Evolutionary conservation across 2,113 vertebrate species (phyloP).

Genomic region (Aphyosemion australe): DNA sequence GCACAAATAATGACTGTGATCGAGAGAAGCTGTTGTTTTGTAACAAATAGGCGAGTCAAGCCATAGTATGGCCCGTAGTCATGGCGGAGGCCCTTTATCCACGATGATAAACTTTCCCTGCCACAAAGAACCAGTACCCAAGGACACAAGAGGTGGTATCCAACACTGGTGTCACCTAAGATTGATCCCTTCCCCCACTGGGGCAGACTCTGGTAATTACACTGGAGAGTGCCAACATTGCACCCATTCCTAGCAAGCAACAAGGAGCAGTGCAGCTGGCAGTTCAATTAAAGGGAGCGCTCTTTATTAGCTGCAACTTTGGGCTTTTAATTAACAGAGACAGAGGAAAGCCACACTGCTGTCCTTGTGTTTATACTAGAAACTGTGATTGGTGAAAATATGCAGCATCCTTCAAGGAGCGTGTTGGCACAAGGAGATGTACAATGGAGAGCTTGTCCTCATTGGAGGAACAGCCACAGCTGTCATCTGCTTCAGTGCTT

Average conservation of each 20-base stretch:
- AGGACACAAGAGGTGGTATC: constrained; percentile 45
- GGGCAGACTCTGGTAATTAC: constrained; percentile 62
- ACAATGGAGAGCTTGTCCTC: background rate
- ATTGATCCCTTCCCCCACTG: constrained; percentile 55
- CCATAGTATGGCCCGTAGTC: constrained; percentile 30
- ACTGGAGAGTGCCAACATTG: constrained; percentile 39
- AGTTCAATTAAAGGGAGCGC: constrained; percentile 55
- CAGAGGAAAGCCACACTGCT: constrained; percentile 8
- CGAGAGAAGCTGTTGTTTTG: constrained; percentile 42
- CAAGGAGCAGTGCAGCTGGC: constrained; percentile 49
- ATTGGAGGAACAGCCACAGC: background rate
- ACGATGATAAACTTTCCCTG: constrained; percentile 56
- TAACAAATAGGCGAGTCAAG: constrained; percentile 39
- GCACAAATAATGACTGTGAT: constrained; percentile 42
- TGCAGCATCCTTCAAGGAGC: background rate
- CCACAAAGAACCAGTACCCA: constrained; percentile 42
- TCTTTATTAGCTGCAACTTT: constrained; percentile 49
- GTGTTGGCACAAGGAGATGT: background rate
- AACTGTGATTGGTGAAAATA: constrained; percentile 5
- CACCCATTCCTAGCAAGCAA: constrained; percentile 57
- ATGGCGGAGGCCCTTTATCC: constrained; percentile 40
- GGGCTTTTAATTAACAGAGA: constrained; percentile 44
- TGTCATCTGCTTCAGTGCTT: background rate
- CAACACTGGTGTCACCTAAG: constrained; percentile 45
- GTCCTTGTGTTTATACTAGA: constrained; percentile 17